Percentiles rank a stretch among this genome's conserved stretches.
These are phyloP conservation scores for Dicerorhinus sumatrensis DNA, from an alignment of 2,113 vertebrate genomes.

Conservation along the genomic window DNA sequence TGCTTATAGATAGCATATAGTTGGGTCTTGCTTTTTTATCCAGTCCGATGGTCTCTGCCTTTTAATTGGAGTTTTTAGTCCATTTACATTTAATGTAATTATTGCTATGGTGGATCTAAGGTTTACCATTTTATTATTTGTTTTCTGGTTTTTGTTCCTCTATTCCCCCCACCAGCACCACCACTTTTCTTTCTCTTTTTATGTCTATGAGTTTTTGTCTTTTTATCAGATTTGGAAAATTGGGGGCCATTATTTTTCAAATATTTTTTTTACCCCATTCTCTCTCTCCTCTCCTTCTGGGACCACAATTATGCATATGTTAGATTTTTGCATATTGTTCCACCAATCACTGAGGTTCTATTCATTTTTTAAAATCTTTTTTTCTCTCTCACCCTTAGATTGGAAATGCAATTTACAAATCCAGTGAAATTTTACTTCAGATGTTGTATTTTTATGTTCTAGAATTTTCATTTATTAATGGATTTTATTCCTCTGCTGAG, in stretches of 20 bases:
- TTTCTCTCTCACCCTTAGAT: not conserved
- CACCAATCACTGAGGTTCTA: not conserved
- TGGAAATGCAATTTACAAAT: conserved; percentile 30
- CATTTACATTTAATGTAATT: not conserved
- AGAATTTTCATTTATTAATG: not conserved
- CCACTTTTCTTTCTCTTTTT: not conserved
- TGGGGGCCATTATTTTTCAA: not conserved
- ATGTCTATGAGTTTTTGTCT: not conserved
- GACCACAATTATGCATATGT: not conserved
- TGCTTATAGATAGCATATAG: not conserved
- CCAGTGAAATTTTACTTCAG: not conserved
- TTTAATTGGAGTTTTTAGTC: conserved; percentile 23
- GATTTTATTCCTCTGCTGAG: not conserved
- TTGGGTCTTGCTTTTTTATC: not conserved
- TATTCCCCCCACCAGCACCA: not conserved
- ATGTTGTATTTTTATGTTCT: not conserved
- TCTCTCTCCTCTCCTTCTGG: not conserved
- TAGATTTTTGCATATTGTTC: not conserved
- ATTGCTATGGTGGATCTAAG: not conserved
- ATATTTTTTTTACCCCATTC: not conserved
- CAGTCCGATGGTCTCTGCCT: not conserved
- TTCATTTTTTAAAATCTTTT: not conserved
- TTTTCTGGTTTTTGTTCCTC: not conserved
- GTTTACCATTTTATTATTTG: not conserved
- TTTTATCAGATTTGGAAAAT: not conserved